Evolutionary conservation across 2,113 vertebrate species (phyloP).

Genomic region (Tetrax tetrax): DNA sequence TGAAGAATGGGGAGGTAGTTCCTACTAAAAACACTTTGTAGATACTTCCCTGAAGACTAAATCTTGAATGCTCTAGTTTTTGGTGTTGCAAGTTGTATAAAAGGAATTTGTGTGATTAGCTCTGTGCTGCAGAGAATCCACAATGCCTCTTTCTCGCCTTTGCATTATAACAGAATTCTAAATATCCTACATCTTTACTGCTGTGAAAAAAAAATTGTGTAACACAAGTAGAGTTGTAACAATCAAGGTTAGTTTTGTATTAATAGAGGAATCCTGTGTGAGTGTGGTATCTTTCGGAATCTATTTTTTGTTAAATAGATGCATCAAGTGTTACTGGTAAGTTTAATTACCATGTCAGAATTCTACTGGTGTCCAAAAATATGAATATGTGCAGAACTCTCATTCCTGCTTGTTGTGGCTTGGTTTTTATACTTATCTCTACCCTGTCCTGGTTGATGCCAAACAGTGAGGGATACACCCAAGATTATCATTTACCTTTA

Average conservation of each 20-base stretch:
- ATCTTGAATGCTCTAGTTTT: background rate
- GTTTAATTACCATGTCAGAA: constrained; percentile 46
- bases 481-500: background rate
- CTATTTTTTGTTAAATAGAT: constrained; percentile 48
- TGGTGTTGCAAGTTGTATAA: background rate
- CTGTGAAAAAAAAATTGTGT: background rate
- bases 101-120: background rate
- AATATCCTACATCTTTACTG: background rate
- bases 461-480: background rate
- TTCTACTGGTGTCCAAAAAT: background rate
- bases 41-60: background rate
- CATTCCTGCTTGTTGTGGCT: background rate
- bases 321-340: constrained; percentile 22
- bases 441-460: background rate
- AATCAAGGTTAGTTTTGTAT: background rate
- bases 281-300: background rate
- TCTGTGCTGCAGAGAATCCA: background rate
- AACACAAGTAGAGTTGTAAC: background rate
- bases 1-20: background rate
- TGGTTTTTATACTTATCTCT: background rate
- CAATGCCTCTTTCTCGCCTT: background rate
- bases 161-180: background rate
- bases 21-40: background rate
- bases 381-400: background rate
- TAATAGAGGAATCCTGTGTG: background rate